Percentiles rank a stretch among this genome's conserved stretches.
These are phyloP conservation scores for Hypothenemus hampei DNA, from an alignment of 1,140 invertebrate genomes.

Conservation along the genomic window DNA sequence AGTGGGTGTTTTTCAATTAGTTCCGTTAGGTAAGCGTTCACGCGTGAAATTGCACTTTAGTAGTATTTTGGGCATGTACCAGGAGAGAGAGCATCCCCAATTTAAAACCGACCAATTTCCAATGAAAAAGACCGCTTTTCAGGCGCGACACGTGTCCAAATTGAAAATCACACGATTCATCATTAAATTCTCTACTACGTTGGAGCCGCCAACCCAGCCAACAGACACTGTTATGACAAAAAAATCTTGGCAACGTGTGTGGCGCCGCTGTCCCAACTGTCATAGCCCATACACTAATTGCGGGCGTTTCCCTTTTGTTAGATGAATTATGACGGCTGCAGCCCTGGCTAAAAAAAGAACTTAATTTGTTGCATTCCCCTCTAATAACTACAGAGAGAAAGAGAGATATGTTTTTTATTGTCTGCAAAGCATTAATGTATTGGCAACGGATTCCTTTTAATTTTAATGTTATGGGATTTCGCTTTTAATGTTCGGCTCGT, in stretches of 20 bases:
- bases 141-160: not conserved
- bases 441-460: conserved; percentile 3
- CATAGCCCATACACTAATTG: conserved; percentile 3
- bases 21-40: conserved; percentile 2
- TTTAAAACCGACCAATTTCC: too few species aligned
- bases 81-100: too few species aligned
- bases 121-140: too few species aligned
- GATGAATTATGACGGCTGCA: conserved; percentile 1
- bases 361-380: conserved; percentile 1
- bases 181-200: too few species aligned
- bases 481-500: conserved; percentile 1
- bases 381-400: conserved; percentile 1
- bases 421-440: not conserved
- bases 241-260: not conserved
- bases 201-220: too few species aligned
- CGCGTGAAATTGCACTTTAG: conserved; percentile 9
- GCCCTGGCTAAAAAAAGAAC: not conserved
- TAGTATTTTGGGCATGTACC: too few species aligned
- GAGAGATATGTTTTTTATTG: too few species aligned
- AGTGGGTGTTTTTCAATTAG: conserved; percentile 1
- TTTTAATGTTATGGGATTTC: not conserved
- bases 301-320: conserved; percentile 2
- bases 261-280: not conserved
- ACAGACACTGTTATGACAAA: not conserved
- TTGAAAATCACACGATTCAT: too few species aligned